Evolutionary conservation across 2,888 invertebrate genomes (phyloP), one percentile per base, ranked within the genome.

Genomic region (Drosophila pseudotalamancana): DNA sequence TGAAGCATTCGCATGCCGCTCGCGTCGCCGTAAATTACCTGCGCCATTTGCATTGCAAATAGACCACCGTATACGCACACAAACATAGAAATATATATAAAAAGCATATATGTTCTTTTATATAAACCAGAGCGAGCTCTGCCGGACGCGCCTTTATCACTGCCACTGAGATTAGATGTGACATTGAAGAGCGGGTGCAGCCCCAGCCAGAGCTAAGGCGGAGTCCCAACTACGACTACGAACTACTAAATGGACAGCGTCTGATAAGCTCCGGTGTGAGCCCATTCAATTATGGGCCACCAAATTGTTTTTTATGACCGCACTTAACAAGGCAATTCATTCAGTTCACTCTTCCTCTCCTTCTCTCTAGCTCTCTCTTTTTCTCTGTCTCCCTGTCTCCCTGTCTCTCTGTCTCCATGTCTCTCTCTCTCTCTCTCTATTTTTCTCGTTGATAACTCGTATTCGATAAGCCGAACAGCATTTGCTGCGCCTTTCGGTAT

Each of bases 31-130:
- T 79, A 79, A 80, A 84, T 77, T 57, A 77, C 55, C 50, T 55
- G 48, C 59, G 56, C 57, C 61, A 83, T 83, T 84, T 84, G 80
- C 84, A 80, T 77, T 79, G 54, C 81, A 84, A 77, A 81, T 84
- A 66, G 40, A 21, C 43, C 23, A 54, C 23, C n/a, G n/a, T n/a
- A n/a, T n/a, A n/a, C n/a, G n/a, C n/a, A n/a, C n/a, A n/a, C n/a
- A n/a, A n/a, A n/a, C n/a, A n/a, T n/a, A n/a, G n/a, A n/a, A n/a
- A n/a, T n/a, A n/a, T n/a, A n/a, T n/a, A n/a, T n/a, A n/a, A n/a
- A n/a, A n/a, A n/a, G n/a, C n/a, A n/a, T n/a, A n/a, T n/a, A n/a
- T 14, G 12, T 31, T 8, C 6, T 6, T 14, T 16, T 29, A 4
- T 11, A 2, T 9, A 42, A 14, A 23, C 8, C 16, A 6, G 18